Evolutionary conservation across 2,797 vertebrate species (phyloP).

Genomic region (Triplophysa yarkandensis): DNA sequence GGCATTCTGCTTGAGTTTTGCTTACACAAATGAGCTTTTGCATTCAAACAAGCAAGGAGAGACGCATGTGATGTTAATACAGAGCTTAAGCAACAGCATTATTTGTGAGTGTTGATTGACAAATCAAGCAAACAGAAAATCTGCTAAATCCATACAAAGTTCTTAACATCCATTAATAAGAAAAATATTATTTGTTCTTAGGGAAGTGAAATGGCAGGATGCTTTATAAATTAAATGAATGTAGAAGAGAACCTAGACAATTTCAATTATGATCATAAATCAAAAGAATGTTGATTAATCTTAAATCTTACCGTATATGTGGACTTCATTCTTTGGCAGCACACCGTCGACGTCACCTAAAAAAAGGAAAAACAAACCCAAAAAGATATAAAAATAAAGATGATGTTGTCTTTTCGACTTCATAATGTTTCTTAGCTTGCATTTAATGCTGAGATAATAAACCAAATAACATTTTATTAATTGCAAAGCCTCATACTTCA

Average conservation of each 20-base stretch:
- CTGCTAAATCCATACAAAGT: not conserved
- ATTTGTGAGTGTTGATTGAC: not conserved
- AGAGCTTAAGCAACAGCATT: not conserved
- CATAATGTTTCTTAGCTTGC: not conserved
- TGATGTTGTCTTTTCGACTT: not conserved
- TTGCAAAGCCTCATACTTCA: too few relatives aligned
- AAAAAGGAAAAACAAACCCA: not conserved
- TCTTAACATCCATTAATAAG: not conserved
- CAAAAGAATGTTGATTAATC: too few relatives aligned
- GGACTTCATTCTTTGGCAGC: slow-evolving; percentile 57
- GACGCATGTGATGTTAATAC: not conserved
- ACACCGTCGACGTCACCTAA: slow-evolving; percentile 57
- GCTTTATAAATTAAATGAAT: not conserved
- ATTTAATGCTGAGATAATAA: not conserved
- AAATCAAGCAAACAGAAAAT: not conserved
- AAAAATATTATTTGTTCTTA: not conserved
- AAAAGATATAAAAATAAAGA: not conserved
- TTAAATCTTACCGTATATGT: slow-evolving; percentile 65
- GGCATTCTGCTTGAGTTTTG: slow-evolving; percentile 18
- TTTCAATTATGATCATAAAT: not conserved
- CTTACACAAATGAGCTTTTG: slow-evolving; percentile 22
- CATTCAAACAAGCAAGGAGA: slow-evolving; percentile 16
- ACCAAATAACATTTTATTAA: not conserved
- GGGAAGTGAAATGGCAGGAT: not conserved
- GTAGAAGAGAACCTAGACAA: not conserved